Conservation (phyloP, 1,140 invertebrate genomes). For the Drosophila tropicalis region DNA sequence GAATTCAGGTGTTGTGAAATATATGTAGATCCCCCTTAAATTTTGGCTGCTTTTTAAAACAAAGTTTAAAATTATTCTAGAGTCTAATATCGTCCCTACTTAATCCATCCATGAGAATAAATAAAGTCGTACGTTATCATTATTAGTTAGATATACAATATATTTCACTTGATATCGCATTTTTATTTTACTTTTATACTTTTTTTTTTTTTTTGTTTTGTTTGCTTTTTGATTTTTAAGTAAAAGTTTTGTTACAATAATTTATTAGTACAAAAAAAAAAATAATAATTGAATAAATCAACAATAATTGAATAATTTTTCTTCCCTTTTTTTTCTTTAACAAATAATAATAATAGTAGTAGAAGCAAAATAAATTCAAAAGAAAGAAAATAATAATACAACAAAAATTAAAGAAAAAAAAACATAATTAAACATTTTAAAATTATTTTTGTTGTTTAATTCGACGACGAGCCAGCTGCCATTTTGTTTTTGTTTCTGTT, state of each 20-base stretch:
- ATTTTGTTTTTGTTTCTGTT: conserved; percentile 45
- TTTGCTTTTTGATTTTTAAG: conserved; percentile 45
- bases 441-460: conserved; percentile 58
- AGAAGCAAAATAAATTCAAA: conserved; percentile 38
- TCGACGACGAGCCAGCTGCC: conserved; percentile 61
- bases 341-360: conserved; percentile 67
- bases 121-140: conserved; percentile 32
- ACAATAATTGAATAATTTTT: conserved; percentile 77
- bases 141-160: conserved; percentile 41
- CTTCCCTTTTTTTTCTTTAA: conserved; percentile 57
- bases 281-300: conserved; percentile 52
- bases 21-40: too few relatives aligned
- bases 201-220: conserved; percentile 17
- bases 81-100: too few relatives aligned
- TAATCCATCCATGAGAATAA: not conserved
- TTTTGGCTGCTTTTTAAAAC: too few relatives aligned
- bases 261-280: conserved; percentile 68
- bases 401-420: conserved; percentile 66
- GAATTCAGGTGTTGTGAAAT: too few relatives aligned
- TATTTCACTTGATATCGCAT: conserved; percentile 44
- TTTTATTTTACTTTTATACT: conserved; percentile 41
- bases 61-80: too few relatives aligned
- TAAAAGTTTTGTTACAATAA: conserved; percentile 52
- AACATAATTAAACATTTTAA: conserved; percentile 51
- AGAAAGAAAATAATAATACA: conserved; percentile 45